Conservation (phyloP, 2,797 vertebrate genomes). For the Sebastes glaucus region DNA sequence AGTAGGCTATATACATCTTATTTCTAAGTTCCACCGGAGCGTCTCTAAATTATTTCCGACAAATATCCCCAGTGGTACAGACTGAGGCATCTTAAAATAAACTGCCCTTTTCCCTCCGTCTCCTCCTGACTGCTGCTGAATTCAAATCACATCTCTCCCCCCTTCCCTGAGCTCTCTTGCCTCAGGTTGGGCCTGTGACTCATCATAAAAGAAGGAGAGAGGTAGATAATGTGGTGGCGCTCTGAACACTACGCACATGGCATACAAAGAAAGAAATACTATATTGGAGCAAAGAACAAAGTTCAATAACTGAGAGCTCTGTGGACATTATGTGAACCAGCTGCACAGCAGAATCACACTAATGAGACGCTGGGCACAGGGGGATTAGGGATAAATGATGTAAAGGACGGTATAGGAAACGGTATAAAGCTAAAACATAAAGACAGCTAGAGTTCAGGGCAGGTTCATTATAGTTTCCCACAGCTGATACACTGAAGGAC, state of each 20-base stretch:
- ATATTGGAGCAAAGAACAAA: slow-evolving; percentile 29
- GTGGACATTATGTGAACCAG: slow-evolving; percentile 3
- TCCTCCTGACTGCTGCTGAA: slow-evolving; percentile 57
- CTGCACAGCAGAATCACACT: slow-evolving; percentile 10
- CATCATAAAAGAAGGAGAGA: slow-evolving; percentile 56
- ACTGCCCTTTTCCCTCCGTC: slow-evolving; percentile 63
- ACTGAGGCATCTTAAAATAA: slow-evolving; percentile 68
- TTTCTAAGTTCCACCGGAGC: slow-evolving; percentile 56
- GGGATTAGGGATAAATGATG: background rate
- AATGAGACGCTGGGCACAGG: slow-evolving; percentile 9
- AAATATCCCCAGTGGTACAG: slow-evolving; percentile 59
- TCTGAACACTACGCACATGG: slow-evolving; percentile 13
- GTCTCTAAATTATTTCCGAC: slow-evolving; percentile 72
- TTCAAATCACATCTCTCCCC: slow-evolving; percentile 58
- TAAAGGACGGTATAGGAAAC: background rate
- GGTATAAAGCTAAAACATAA: background rate
- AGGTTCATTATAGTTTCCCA: background rate
- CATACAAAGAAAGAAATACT: slow-evolving; percentile 17
- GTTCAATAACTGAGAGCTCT: slow-evolving; percentile 27
- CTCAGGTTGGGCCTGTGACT: slow-evolving; percentile 65
- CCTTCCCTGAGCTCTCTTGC: slow-evolving; percentile 38
- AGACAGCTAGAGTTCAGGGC: background rate
- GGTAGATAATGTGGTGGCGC: slow-evolving; percentile 47
- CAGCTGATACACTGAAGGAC: background rate
- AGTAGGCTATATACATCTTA: slow-evolving; percentile 4